Evolutionary conservation across 2,888 invertebrate genomes (phyloP).

Genomic region (Bombyx huttoni): DNA sequence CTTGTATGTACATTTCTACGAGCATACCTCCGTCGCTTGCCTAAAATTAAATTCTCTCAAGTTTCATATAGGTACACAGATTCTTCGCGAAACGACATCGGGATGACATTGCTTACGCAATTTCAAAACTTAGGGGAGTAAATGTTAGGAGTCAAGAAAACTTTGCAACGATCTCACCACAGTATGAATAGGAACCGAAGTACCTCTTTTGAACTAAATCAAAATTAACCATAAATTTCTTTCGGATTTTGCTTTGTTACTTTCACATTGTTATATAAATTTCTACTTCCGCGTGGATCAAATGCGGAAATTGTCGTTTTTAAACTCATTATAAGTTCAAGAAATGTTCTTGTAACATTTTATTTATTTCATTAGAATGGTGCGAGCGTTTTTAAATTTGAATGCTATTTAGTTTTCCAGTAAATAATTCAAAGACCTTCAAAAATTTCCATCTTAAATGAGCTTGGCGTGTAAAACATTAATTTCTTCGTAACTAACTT

Average conservation of each 20-base stretch:
- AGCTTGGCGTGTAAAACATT: no score
- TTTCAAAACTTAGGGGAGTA: slow-evolving; percentile 14
- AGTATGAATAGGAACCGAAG: slow-evolving; percentile 8
- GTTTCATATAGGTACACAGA: slow-evolving; percentile 15
- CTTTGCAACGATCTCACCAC: slow-evolving; percentile 17
- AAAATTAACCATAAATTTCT: slow-evolving; percentile 12
- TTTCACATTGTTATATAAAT: neutral
- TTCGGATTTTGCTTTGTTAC: slow-evolving; percentile 1
- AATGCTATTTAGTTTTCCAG: no score
- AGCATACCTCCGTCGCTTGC: slow-evolving; percentile 5
- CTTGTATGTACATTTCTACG: neutral
- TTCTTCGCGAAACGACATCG: slow-evolving; percentile 18
- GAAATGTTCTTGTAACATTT: no score
- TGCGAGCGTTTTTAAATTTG: no score
- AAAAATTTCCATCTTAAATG: no score
- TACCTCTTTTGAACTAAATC: slow-evolving; percentile 6
- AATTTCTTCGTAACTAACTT: neutral
- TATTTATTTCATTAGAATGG: no score
- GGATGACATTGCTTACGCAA: slow-evolving; percentile 10
- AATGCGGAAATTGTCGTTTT: no score
- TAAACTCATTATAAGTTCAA: no score
- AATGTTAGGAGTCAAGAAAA: slow-evolving; percentile 16
- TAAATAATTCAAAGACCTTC: no score
- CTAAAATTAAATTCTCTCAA: slow-evolving; percentile 27
- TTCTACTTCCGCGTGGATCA: no score